Percentiles rank a stretch among this genome's conserved stretches.
phyloP scores from a whole-genome alignment of 2,888 invertebrate genomes.

The Anarsia innoxiella region DNA sequence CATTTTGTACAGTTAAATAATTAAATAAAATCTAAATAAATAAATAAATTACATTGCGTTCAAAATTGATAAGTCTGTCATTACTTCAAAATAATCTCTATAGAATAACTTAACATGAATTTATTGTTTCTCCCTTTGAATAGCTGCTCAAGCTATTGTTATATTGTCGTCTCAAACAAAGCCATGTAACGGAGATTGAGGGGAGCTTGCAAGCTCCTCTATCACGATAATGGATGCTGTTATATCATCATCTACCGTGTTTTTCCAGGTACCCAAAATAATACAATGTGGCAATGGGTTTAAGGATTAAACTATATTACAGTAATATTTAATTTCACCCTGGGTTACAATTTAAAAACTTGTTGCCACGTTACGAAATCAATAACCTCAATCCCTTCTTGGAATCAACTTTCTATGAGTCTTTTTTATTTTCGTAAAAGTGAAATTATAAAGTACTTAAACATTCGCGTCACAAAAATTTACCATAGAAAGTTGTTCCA shows the following conservation, averaged over 20 bases:
- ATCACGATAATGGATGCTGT: constrained; percentile 46
- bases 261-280: constrained; percentile 65
- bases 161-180: constrained; percentile 30
- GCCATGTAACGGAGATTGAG: constrained; percentile 37
- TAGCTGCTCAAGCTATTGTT: no score
- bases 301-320: constrained; percentile 1
- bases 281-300: constrained; percentile 51
- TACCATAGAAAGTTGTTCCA: constrained; percentile 35
- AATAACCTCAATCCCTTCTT: constrained; percentile 37
- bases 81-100: no score
- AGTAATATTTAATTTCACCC: constrained; percentile 6
- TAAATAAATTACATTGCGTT: no score
- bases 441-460: no score
- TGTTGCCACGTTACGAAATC: constrained; percentile 37
- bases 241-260: constrained; percentile 62
- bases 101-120: no score
- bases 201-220: constrained; percentile 38
- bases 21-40: no score
- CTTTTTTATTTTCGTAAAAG: no score
- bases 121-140: no score
- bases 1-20: no score
- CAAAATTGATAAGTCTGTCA: no score
- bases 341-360: constrained; percentile 23
- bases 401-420: no score
- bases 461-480: no score